Evolutionary conservation across 2,113 vertebrate genomes (phyloP).

Genomic region (Galemys pyrenaicus): DNA sequence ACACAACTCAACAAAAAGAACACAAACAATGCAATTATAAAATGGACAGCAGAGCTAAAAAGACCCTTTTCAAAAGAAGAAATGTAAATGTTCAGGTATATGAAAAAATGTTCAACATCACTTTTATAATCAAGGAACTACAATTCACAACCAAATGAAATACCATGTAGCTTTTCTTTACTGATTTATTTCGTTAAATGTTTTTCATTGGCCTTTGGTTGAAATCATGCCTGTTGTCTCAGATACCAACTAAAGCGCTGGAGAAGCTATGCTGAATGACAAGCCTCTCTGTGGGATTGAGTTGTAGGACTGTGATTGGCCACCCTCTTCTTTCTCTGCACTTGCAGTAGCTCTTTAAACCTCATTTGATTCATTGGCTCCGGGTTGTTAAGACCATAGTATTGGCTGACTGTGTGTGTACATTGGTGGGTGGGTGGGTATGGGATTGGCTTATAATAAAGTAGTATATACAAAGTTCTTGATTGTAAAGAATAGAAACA

Average conservation of each 20-base stretch:
- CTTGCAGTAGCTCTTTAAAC: not conserved
- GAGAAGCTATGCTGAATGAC: not conserved
- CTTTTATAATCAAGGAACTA: too few species aligned
- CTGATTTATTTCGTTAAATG: not conserved
- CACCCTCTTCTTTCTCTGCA: not conserved
- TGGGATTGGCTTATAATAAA: not conserved
- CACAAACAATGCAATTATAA: too few species aligned
- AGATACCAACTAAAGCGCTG: not conserved
- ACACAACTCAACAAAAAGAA: too few species aligned
- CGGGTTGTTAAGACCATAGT: not conserved
- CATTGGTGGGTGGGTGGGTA: rapidly evolving
- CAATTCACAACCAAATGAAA: too few species aligned
- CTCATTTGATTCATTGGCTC: not conserved
- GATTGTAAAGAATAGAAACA: not conserved
- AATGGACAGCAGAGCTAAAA: too few species aligned
- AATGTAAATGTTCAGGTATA: too few species aligned
- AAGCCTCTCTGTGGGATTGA: not conserved
- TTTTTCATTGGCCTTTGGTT: not conserved
- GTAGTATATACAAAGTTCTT: not conserved
- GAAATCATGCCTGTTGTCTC: not conserved
- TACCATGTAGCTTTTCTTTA: not conserved
- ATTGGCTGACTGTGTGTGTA: not conserved
- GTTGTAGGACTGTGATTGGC: not conserved
- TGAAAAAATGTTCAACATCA: too few species aligned
- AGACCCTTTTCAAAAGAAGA: too few species aligned